phyloP scores from a whole-genome alignment of 2,888 invertebrate species.

The Podabrus alpinus region DNA sequence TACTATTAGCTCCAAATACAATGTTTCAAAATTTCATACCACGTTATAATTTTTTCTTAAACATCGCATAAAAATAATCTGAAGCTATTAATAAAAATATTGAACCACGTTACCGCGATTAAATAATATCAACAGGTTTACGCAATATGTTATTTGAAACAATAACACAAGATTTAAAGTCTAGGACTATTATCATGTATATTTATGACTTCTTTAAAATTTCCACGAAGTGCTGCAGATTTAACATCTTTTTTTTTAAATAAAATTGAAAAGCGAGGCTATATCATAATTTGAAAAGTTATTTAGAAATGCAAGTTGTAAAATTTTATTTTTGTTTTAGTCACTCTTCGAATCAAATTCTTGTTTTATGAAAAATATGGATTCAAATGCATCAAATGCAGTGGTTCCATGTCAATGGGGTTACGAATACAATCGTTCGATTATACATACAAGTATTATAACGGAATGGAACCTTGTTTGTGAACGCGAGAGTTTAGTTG shows the following conservation, averaged over 20 bases:
- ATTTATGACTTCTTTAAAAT: not conserved
- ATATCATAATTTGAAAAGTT: too few relatives aligned
- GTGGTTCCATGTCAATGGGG: slow-evolving; percentile 44
- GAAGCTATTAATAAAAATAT: not conserved
- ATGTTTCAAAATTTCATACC: too few relatives aligned
- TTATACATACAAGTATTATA: slow-evolving; percentile 66
- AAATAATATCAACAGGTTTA: not conserved
- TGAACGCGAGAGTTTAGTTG: slow-evolving; percentile 60
- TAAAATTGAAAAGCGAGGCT: too few relatives aligned
- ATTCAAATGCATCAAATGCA: not conserved
- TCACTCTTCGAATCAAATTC: not conserved
- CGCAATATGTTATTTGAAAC: not conserved
- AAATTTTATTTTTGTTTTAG: not conserved
- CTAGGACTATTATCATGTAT: not conserved
- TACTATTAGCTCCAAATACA: too few relatives aligned
- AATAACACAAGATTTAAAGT: not conserved
- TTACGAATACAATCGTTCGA: slow-evolving; percentile 60
- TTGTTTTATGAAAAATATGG: slow-evolving; percentile 3
- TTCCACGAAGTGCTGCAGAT: not conserved
- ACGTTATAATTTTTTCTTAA: not conserved
- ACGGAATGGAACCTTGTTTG: slow-evolving; percentile 71
- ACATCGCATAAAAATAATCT: not conserved
- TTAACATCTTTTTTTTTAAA: too few relatives aligned
- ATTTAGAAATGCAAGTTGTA: too few relatives aligned
- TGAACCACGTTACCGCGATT: not conserved